Evolutionary conservation across 2,888 invertebrate genomes (phyloP), one percentile per base, ranked within the genome.

Genomic region (Amiota communis): DNA sequence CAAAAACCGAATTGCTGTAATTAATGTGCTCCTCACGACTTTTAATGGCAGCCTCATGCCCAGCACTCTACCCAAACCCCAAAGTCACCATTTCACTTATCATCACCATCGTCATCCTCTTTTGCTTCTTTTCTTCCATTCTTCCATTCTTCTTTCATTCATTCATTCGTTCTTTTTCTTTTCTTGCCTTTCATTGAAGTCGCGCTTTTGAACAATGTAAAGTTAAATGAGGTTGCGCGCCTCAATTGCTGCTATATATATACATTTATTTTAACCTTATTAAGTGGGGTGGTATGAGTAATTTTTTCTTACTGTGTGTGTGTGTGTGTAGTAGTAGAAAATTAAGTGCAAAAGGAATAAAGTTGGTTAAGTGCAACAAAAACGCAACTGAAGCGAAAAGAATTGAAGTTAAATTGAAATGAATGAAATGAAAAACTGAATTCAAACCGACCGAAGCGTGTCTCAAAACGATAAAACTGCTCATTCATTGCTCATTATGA

Each of bases 181-280:
- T 77, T 76, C 75, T 75, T 64, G 72, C 71, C 74, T 77, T 75
- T 79, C 76, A 77, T 36, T 36, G 36, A 36, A 36, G 8, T 36
- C 77, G 78, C 80, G 78, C 83, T 80, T 76, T 76, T 80, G 82
- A 77, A 81, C 83, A 83, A 86, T 83, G 86, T 80, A 83, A 86
- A 81, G 83, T 83, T 86, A 83, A 83, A 84, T 84, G 81, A 80
- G 72, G 78, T 75, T 84, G 67, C 47, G 61, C 76, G 78, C 74
- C 74, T 77, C 75, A 82, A 15, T 53, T 17, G 71, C 51, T 79
- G 75, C 76, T 49, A 15, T 63, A 53, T 11, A 11, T 53, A 8
- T 15, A 6, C 10, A 9, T 13, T 1, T 53, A n/a, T n/a, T n/a
- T n/a, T n/a, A n/a, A n/a, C n/a, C n/a, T 11, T 53, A n/a, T 9